phyloP scores from a whole-genome alignment of 2,888 invertebrate species.

The Macrophya alboannulata region DNA sequence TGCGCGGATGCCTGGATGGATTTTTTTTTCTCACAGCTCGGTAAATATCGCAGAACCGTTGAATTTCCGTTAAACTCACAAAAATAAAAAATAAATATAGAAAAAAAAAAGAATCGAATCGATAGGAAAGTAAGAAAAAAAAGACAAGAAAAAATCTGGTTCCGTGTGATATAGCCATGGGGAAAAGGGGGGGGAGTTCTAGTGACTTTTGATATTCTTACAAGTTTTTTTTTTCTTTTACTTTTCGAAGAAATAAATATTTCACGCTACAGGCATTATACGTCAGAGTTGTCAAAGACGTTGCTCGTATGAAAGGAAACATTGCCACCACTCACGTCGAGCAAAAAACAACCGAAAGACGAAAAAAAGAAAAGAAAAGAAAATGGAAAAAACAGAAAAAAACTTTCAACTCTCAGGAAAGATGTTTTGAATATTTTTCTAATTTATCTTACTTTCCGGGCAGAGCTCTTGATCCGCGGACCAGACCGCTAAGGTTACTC shows the following conservation, averaged over 20 bases:
- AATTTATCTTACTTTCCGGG: conserved; percentile 56
- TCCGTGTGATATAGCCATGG: too few relatives aligned
- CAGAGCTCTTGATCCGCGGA: conserved; percentile 55
- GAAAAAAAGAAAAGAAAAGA: too few relatives aligned
- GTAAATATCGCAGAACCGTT: conserved; percentile 18
- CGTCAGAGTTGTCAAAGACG: conserved; percentile 28
- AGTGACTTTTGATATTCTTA: conserved; percentile 11
- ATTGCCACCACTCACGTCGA: not conserved
- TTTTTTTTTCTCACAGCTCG: conserved; percentile 29
- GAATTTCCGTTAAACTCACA: not conserved
- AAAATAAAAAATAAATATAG: not conserved
- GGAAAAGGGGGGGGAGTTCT: not conserved
- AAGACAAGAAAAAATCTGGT: not conserved
- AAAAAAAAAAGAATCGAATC: not conserved
- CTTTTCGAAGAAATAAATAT: conserved; percentile 24
- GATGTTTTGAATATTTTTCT: conserved; percentile 57
- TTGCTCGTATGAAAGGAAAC: not conserved
- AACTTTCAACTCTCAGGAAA: conserved; percentile 41
- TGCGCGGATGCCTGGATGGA: not conserved
- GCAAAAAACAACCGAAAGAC: too few relatives aligned
- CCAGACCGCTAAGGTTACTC: conserved; percentile 45
- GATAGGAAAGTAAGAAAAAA: not conserved
- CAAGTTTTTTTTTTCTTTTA: too few relatives aligned
- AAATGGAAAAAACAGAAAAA: not conserved
- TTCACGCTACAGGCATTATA: conserved; percentile 13